Percentiles rank a stretch among this genome's conserved stretches.
Conservation (phyloP, 2,797 vertebrate species). For the Darevskia mixta region DNA sequence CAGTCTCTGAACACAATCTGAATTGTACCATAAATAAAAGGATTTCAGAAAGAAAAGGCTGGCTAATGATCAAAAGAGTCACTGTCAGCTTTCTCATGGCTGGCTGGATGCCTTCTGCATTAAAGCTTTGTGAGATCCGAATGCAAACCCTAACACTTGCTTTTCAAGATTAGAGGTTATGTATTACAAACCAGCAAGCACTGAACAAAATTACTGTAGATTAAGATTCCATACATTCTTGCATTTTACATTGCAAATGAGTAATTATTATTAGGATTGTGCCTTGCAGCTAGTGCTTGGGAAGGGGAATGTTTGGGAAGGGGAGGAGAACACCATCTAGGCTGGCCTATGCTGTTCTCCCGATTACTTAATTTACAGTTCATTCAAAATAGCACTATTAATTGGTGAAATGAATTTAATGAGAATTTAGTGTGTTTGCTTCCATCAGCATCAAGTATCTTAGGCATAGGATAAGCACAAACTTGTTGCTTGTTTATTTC, state of each 20-base stretch:
- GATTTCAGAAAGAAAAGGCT: conserved; percentile 18
- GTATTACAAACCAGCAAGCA: neutral
- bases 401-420: neutral
- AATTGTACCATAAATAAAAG: conserved; percentile 32
- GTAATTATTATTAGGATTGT: neutral
- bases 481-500: neutral
- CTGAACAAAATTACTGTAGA: neutral
- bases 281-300: neutral
- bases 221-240: neutral
- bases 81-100: conserved; percentile 2
- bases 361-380: neutral
- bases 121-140: neutral
- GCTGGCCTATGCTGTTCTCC: neutral
- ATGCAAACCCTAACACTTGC: neutral
- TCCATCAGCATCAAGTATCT: neutral
- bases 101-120: conserved; percentile 5
- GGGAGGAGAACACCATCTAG: neutral
- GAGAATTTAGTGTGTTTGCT: neutral
- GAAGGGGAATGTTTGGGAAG: neutral
- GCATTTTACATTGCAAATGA: neutral
- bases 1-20: neutral
- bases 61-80: conserved; percentile 13
- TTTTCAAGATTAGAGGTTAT: neutral
- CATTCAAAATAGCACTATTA: neutral
- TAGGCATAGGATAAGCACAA: neutral